phyloP scores from a whole-genome alignment of 2,888 invertebrate species.

The Luperina testacea region DNA sequence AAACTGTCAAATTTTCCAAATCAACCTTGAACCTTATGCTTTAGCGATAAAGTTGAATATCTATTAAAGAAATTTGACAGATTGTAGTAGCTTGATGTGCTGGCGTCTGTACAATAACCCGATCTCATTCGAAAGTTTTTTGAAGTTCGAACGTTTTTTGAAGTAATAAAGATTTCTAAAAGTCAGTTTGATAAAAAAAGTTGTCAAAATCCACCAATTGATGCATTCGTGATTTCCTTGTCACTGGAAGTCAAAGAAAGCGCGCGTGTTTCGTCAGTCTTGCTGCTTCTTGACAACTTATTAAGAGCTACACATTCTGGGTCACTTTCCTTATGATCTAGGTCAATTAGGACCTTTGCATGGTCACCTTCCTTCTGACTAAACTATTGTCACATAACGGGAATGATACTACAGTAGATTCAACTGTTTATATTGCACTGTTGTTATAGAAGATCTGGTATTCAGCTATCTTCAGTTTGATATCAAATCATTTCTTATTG shows the following conservation, averaged over 20 bases:
- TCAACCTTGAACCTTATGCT: too few relatives aligned
- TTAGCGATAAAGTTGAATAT: too few relatives aligned
- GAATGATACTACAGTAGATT: constrained; percentile 38
- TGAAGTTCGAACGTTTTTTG: background rate
- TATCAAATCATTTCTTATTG: background rate
- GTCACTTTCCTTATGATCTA: constrained; percentile 70
- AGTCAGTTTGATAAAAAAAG: constrained; percentile 2
- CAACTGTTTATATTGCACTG: constrained; percentile 46
- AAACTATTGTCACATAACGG: constrained; percentile 73
- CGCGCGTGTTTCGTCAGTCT: constrained; percentile 1
- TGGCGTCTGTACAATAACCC: background rate
- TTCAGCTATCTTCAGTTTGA: background rate
- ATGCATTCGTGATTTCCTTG: background rate
- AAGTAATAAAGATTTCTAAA: too few relatives aligned
- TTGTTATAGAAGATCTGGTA: background rate
- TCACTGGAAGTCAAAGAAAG: constrained; percentile 26
- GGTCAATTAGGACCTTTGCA: constrained; percentile 76
- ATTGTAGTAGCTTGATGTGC: too few relatives aligned
- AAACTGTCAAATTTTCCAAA: too few relatives aligned
- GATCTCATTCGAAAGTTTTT: background rate
- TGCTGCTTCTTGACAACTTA: constrained; percentile 32
- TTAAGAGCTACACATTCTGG: constrained; percentile 29
- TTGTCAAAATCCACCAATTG: background rate
- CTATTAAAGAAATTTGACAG: too few relatives aligned
- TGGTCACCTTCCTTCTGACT: constrained; percentile 62